A percentile compares a stretch with the other conserved stretches of the same genome.
phyloP scores from a whole-genome alignment of 2,797 vertebrate genomes.

The Silurus lanzhouensis region DNA sequence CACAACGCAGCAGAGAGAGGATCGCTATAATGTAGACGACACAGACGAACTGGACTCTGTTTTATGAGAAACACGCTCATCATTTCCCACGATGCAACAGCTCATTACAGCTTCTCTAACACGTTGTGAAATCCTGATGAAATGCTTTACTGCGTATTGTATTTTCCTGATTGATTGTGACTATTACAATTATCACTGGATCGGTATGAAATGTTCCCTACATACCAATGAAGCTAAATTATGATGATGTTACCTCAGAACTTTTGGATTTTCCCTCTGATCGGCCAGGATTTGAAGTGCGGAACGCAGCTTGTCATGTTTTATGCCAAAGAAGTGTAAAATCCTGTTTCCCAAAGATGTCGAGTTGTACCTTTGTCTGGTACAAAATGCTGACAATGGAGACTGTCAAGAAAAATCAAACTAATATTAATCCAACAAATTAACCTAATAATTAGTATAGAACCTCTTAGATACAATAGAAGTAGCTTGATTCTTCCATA shows the following conservation, averaged over 20 bases:
- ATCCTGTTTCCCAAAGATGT: neutral
- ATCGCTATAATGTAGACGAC: neutral
- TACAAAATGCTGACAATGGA: no score
- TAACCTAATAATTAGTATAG: no score
- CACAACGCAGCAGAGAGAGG: constrained; percentile 38
- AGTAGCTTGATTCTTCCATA: no score
- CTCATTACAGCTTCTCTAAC: neutral
- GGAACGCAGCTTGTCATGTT: neutral
- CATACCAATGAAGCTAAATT: neutral
- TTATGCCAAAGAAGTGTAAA: no score
- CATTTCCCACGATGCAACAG: constrained; percentile 6
- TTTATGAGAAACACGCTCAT: constrained; percentile 14
- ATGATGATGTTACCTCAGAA: neutral
- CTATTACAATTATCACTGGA: neutral
- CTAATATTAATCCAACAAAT: no score
- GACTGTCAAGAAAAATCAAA: no score
- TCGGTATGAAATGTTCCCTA: neutral
- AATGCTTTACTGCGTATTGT: neutral
- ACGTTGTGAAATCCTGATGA: no score
- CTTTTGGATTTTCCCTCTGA: neutral
- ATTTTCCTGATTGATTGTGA: neutral
- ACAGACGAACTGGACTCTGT: constrained; percentile 19
- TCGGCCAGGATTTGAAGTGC: neutral
- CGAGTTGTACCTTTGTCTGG: no score
- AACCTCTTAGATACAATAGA: no score